Conservation (phyloP, 2,113 vertebrate species). For the Channa argus region DNA sequence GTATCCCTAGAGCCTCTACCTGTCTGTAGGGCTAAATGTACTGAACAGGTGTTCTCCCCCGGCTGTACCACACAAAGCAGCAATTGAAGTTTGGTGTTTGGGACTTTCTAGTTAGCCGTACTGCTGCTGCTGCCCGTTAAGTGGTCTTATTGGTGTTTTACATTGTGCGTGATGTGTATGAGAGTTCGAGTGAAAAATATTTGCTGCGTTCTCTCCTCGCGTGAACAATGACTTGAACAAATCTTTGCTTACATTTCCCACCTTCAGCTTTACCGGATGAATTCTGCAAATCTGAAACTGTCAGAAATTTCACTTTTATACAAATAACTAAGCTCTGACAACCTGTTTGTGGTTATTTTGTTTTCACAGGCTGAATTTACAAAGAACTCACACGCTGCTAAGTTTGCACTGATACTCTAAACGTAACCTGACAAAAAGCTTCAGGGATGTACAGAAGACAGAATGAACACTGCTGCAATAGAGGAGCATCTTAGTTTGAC, state of each 20-base stretch:
- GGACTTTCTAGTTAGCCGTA: slow-evolving; percentile 35
- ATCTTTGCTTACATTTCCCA: slow-evolving; percentile 14
- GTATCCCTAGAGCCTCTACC: slow-evolving; percentile 36
- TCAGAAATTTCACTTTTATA: background rate
- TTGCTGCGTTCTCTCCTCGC: slow-evolving; percentile 19
- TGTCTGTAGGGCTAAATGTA: slow-evolving; percentile 39
- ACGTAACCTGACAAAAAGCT: background rate
- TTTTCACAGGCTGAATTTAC: slow-evolving; percentile 5
- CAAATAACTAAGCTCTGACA: background rate
- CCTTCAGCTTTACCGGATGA: background rate
- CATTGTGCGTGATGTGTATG: slow-evolving; percentile 11
- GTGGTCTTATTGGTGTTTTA: slow-evolving; percentile 35
- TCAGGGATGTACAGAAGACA: background rate
- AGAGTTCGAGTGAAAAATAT: slow-evolving; percentile 30
- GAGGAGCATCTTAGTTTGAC: slow-evolving; percentile 16
- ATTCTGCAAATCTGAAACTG: background rate
- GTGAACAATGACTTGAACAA: slow-evolving; percentile 7
- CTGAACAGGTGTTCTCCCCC: slow-evolving; percentile 59
- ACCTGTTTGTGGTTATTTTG: background rate
- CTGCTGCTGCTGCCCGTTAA: slow-evolving; percentile 26
- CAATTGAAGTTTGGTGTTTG: slow-evolving; percentile 14
- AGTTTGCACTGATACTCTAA: slow-evolving; percentile 12
- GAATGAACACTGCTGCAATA: background rate
- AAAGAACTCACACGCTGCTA: background rate
- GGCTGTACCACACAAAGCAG: background rate